Percentiles rank a stretch among this genome's conserved stretches.
These are phyloP conservation scores for Eolophus roseicapilla DNA, from an alignment of 2,113 vertebrate species.

Conservation along the genomic window DNA sequence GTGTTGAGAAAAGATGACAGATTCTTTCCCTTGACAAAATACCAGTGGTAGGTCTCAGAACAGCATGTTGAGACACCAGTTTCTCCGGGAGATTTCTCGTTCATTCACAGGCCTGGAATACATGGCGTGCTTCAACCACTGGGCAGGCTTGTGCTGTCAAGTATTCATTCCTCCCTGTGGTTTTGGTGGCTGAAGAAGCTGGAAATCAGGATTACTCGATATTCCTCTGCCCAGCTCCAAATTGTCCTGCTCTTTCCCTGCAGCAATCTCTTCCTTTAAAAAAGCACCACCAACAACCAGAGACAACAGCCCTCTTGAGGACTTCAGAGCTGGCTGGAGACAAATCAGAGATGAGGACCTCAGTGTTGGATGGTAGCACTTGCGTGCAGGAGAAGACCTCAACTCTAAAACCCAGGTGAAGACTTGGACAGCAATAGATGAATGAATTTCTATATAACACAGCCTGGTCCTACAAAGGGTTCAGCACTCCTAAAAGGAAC, in stretches of 20 bases:
- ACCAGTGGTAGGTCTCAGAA: background rate
- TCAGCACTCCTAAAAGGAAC: background rate
- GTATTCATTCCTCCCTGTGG: background rate
- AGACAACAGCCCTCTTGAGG: background rate
- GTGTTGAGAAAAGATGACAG: background rate
- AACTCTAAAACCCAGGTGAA: background rate
- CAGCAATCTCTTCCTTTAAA: background rate
- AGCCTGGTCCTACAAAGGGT: background rate
- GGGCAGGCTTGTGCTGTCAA: background rate
- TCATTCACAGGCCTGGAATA: background rate
- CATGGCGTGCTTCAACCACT: background rate
- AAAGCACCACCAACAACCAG: background rate
- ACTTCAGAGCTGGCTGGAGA: background rate
- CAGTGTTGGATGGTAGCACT: rapidly evolving
- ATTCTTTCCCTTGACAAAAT: background rate
- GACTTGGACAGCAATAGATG: background rate
- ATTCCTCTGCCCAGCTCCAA: background rate
- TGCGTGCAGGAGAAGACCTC: background rate
- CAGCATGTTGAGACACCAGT: background rate
- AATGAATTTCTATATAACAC: background rate
- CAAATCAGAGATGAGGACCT: background rate
- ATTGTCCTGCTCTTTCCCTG: background rate
- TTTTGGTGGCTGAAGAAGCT: background rate
- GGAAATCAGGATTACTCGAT: background rate
- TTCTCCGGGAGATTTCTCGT: conserved; percentile 8